Base-by-base conservation (phyloP, 2,113 vertebrate species). In the Merops nubicus region DNA sequence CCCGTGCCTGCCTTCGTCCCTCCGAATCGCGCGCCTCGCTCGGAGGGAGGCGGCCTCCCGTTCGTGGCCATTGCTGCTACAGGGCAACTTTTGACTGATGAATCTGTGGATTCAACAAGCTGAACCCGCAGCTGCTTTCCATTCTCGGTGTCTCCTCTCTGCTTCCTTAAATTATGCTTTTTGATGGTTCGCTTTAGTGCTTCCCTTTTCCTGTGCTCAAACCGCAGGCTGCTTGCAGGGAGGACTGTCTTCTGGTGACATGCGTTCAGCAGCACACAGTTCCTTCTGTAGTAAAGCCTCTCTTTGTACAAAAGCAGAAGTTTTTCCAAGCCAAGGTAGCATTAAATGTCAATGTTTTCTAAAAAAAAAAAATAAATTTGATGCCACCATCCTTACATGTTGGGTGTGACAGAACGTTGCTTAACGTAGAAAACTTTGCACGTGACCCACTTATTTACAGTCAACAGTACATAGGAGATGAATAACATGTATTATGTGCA, bases 1-100 rank as follows among this genome's bases (percentile, higher is more conserved):
- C n/a, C n/a, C n/a, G n/a, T n/a, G 54, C 12, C 33, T 3, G 48
- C 20, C 14, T 6, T 4, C 20, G 0, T 2, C 26, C 2, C 11
- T 2, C 21, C 25, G 0, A 1, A 2, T 4, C 0, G n/a, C 26
- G 8, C 47, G 9, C 3, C 28, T 34, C 5, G 18, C 5, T 5
- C 36, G 1, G 9, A 9, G 29, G 21, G 12, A 17, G 1, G 1
- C 28, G 8, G 13, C 1, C 9, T 18, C 2, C 22, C 1, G 3
- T 7, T 8, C 5, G 0, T 4, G 34, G 20, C 48, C 15, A 0
- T 2, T 31, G 6, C 29, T 5, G 15, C 1, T 2, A 11, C 16
- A 0, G 23, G 33, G 25, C 5, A 23, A 18, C 16, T 57, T 14
- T 1, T 6, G 45, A 5, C 22, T 12, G 1, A 19, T 6, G 2